Base-by-base conservation (phyloP, 2,888 invertebrate species). In the Tenthredo distinguenda region DNA sequence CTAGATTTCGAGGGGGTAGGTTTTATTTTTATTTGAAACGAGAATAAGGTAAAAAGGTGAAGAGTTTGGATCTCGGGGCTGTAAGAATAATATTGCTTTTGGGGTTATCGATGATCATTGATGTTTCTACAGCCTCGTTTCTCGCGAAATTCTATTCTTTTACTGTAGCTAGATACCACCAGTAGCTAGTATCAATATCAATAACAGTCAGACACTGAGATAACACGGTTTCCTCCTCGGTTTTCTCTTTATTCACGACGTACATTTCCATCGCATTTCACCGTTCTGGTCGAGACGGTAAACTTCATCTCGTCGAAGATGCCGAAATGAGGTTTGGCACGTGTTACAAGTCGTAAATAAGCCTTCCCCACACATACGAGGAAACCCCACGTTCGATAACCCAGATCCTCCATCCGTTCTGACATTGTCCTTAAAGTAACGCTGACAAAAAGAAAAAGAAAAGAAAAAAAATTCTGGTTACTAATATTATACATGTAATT, bases 341-440 rank as follows among this genome's bases (percentile, higher is more conserved):
- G 62, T 81, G 81, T 81, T 81, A 81, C 81, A 62, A 40, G 81
- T 81, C 81, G 81, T 81, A 81, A 81, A 81, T 81, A 81, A 62
- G 62, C 58, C 58, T 58, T 4, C 3, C 50, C 5, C 31, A 77
- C 76, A 77, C 18, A 76, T 31, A 43, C 31, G 50, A 47, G 34
- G 58, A 40, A 40, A 40, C 12, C 18, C 34, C 10, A 10, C 40
- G 12, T 40, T 81, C 58, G 40, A 62, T 62, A 37, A 12, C 62
- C 81, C 21, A 62, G 62, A 62, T 62, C 26, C 26, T 81, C 34
- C 21, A 37, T 50, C 26, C 50, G 26, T 31, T 34, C 6, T 21
- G 40, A 43, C 72, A 40, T 43, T 21, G 72, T 31, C 6, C n/a
- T 74, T 10, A 37, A 6, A 34, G 15, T 6, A 50, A 50, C 18